Percentiles rank a stretch among this genome's conserved stretches.
phyloP scores from a whole-genome alignment of 2,888 invertebrate species.

The Agonum fuliginosum region DNA sequence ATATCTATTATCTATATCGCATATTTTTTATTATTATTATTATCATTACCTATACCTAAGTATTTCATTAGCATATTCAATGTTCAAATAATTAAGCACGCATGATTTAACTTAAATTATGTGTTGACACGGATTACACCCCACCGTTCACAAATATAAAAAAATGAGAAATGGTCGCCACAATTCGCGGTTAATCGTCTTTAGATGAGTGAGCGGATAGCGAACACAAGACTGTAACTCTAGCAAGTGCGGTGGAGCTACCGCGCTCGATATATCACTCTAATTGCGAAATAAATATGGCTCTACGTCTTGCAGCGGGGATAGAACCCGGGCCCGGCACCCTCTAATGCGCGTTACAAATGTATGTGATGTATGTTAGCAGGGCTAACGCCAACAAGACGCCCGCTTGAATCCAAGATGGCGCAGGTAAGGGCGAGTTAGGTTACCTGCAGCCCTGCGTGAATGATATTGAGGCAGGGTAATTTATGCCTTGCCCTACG shows the following conservation, averaged over 20 bases:
- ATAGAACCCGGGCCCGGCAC: slow-evolving; percentile 4
- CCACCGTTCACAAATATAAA: no score
- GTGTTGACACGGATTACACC: no score
- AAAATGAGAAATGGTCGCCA: background rate
- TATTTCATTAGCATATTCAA: no score
- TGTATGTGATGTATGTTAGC: slow-evolving; percentile 45
- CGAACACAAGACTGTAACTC: background rate
- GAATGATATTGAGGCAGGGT: background rate
- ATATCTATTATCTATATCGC: no score
- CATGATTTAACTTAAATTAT: no score
- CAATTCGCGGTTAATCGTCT: background rate
- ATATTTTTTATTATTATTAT: no score
- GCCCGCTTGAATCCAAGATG: background rate
- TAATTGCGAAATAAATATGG: slow-evolving; percentile 56
- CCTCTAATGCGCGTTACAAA: slow-evolving; percentile 45
- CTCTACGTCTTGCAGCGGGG: slow-evolving; percentile 34
- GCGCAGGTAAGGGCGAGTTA: background rate
- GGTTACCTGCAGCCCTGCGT: background rate
- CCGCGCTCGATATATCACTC: slow-evolving; percentile 41
- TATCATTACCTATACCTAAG: no score
- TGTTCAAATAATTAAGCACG: no score
- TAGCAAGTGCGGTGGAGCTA: background rate
- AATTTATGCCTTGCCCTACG: background rate
- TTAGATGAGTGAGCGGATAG: background rate
- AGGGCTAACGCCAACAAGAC: background rate